phyloP scores from a whole-genome alignment of 2,113 vertebrate genomes.

The Neolamprologus longior region DNA sequence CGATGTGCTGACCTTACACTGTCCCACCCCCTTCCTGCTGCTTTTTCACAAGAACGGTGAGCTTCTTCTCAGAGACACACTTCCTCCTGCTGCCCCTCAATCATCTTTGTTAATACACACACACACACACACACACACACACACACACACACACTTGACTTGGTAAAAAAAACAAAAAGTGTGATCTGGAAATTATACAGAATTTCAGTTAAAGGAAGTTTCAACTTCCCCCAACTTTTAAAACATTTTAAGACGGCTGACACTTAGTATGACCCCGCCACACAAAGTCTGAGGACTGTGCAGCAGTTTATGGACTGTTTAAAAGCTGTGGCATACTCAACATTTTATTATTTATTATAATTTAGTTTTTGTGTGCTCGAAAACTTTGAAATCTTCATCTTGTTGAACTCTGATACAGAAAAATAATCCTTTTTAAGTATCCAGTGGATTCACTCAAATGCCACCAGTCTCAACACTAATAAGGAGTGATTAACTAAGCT shows the following conservation, averaged over 20 bases:
- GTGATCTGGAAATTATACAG: not conserved
- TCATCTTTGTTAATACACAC: not conserved
- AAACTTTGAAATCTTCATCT: not conserved
- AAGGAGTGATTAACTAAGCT: not conserved
- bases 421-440: rapidly evolving
- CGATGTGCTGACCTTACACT: constrained; percentile 52
- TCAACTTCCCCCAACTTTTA: not conserved
- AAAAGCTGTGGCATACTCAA: not conserved
- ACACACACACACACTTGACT: not conserved
- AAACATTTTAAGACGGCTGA: not conserved
- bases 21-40: constrained; percentile 51
- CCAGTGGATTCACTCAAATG: not conserved
- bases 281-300: not conserved
- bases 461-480: not conserved
- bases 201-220: not conserved
- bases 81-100: not conserved
- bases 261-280: not conserved
- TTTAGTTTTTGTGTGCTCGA: not conserved
- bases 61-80: not conserved
- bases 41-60: constrained; percentile 65
- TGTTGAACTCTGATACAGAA: not conserved
- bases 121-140: not conserved
- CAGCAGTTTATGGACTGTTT: not conserved
- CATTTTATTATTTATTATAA: not conserved
- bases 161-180: rapidly evolving